Base-by-base conservation (phyloP, 2,888 invertebrate species). In the Phengaris alcon region DNA sequence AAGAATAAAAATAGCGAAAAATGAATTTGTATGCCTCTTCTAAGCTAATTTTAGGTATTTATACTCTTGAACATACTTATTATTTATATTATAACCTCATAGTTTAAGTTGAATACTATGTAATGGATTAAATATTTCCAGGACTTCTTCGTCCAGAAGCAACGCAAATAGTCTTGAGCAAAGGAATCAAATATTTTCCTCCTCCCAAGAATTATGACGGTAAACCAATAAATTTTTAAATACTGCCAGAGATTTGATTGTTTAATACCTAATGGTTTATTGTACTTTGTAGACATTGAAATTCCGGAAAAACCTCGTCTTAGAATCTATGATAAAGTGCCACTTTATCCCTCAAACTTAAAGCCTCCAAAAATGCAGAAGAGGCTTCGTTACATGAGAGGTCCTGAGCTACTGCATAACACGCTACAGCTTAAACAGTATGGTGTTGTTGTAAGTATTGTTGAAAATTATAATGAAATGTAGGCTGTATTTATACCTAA, bases 351-450 rank as follows among this genome's bases (percentile, higher is more conserved):
- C 2, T 82, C 95, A 0, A 95, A 94, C 77, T 82, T 96, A 52
- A 95, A 95, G 80, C 94, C 97, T 35, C 97, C 96, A 4, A 98
- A 97, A 92, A 97, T 97, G 97, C 96, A 96, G 80, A 98, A 97
- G 84, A 94, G 95, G 75, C 89, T 98, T 3, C 93, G 94, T n/a
- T 95, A 96, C 59, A 98, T 98, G 97, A 94, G 98, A 85, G 99
- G 99, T 0, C 98, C 98, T 0, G 99, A 99, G 89, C 79, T 86
- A 6, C 86, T 98, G 46, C 98, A 99, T 83, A 99, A 97, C 81
- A 95, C 95, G 75, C 91, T 99, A 12, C 94, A 97, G 77, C 96
- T 99, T 82, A 96, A 97, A 84, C 99, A 99, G 84, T 99, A 95
- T 94, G 99, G 98, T 68, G 96, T 99, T 79, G 94, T 98, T 88